Percentiles rank a stretch among this genome's conserved stretches.
These are phyloP conservation scores for Gonioctena quinquepunctata DNA, from an alignment of 1,140 invertebrate species.

Conservation along the genomic window DNA sequence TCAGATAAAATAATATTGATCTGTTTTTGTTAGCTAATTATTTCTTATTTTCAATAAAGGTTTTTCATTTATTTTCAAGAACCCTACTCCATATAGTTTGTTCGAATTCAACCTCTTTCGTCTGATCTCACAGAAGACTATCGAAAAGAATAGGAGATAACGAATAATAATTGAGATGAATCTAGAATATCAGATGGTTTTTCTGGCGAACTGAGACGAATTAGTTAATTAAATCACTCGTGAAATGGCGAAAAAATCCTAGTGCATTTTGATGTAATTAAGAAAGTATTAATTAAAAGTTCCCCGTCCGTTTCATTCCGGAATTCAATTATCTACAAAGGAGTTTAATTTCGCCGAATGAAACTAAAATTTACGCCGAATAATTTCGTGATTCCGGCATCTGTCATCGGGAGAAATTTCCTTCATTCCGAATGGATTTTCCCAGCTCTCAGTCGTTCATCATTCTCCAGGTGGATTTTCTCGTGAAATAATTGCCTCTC, in stretches of 20 bases:
- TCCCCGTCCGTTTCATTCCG: slow-evolving; percentile 15
- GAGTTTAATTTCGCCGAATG: slow-evolving; percentile 28
- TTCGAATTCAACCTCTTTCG: too few relatives aligned
- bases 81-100: too few relatives aligned
- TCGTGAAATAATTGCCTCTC: not conserved
- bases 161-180: too few relatives aligned
- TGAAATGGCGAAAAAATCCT: not conserved
- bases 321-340: slow-evolving; percentile 28
- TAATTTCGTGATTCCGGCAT: not conserved
- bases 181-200: not conserved
- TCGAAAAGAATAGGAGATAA: too few relatives aligned
- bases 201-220: not conserved
- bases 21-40: too few relatives aligned
- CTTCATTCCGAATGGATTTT: slow-evolving; percentile 1
- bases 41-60: too few relatives aligned
- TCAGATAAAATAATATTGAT: too few relatives aligned
- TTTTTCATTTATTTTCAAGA: too few relatives aligned
- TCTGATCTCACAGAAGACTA: too few relatives aligned
- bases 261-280: slow-evolving; percentile 26
- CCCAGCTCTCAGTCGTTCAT: not conserved
- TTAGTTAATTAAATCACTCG: not conserved
- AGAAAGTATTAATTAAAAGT: slow-evolving; percentile 34
- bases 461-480: not conserved
- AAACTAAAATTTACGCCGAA: slow-evolving; percentile 26
- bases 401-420: slow-evolving; percentile 2